Evolutionary conservation across 1,140 invertebrate species (phyloP), one percentile per base, ranked within the genome.

Genomic region (Eueides isabella): DNA sequence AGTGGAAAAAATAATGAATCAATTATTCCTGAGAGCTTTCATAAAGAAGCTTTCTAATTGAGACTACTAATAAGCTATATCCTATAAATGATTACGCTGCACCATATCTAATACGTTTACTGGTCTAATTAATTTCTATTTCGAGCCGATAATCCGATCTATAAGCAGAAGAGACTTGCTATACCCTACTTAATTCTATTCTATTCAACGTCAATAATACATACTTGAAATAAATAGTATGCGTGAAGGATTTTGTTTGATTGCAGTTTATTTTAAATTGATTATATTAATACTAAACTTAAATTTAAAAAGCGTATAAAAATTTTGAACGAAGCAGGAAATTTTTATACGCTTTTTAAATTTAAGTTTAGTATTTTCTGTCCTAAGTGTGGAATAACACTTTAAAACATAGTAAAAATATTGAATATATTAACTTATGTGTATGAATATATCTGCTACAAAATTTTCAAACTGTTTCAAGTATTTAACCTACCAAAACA

Each of bases 61-160:
- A n/a, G n/a, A 26, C 19, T 55, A 55, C 19, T 26, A 55, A 55
- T 55, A 55, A 55, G n/a, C 23, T 55, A 55, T 23, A 23, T 55
- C 19, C 16, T 4, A 55, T 19, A 26, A 55, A 26, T 26, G 48
- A 23, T 19, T 23, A 55, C 48, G 3, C 44, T 26, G 9, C 44
- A 11, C 19, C 48, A 55, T 12, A 2, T 55, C 5, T 55, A 55
- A 55, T 55, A 55, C 19, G 19, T 19, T 19, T 55, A 55, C 19
- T 55, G 44, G 19, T 55, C 44, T 55, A 26, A 55, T 55, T 55
- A 55, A 55, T 55, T 11, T 55, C 44, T 55, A 55, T 55, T 55
- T 55, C 44, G 44, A 55, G 44, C 44, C 2, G 7, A 23, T 55
- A 55, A 55, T 19, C 44, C 44, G 23, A 55, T 55, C 23, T 23